phyloP scores from a whole-genome alignment of 64 coral and sea anemone genomes.

The Pocillopora damicornis region DNA sequence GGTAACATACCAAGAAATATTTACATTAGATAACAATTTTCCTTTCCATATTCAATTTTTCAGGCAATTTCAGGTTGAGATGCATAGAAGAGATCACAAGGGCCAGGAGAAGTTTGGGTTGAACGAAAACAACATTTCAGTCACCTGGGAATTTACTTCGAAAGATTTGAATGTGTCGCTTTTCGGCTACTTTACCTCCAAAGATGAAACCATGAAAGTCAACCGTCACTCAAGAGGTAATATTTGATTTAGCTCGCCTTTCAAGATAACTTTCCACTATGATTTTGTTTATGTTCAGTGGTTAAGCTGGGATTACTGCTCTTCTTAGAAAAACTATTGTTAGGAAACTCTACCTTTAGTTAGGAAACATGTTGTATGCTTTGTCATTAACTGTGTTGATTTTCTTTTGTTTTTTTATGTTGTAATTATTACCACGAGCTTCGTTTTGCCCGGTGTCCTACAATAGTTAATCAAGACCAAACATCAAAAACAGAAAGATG shows the following conservation, averaged over 20 bases:
- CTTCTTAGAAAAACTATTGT: conserved; percentile 21
- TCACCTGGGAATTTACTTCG: conserved; percentile 21
- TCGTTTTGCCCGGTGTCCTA: conserved; percentile 3
- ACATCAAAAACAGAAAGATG: background rate
- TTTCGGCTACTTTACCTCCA: conserved; percentile 34
- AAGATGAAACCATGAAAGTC: conserved; percentile 1
- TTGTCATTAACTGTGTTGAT: conserved; percentile 12
- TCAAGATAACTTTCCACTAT: background rate
- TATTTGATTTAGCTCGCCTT: background rate
- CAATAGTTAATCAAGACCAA: conserved; percentile 13
- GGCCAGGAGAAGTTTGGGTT: background rate
- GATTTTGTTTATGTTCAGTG: conserved; percentile 16
- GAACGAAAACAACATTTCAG: background rate
- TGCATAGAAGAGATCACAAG: background rate
- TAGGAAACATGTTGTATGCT: conserved; percentile 29
- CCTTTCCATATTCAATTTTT: background rate
- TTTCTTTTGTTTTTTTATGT: conserved; percentile 40
- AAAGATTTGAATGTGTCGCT: conserved; percentile 28
- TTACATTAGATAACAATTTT: background rate
- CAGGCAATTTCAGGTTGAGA: background rate
- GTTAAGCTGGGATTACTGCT: conserved; percentile 3
- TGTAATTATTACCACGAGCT: conserved; percentile 33
- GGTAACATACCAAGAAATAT: background rate
- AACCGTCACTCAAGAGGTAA: conserved; percentile 12
- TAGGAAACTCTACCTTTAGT: conserved; percentile 3